phyloP scores from a whole-genome alignment of 2,888 invertebrate species.

The Dioctria linearis region DNA sequence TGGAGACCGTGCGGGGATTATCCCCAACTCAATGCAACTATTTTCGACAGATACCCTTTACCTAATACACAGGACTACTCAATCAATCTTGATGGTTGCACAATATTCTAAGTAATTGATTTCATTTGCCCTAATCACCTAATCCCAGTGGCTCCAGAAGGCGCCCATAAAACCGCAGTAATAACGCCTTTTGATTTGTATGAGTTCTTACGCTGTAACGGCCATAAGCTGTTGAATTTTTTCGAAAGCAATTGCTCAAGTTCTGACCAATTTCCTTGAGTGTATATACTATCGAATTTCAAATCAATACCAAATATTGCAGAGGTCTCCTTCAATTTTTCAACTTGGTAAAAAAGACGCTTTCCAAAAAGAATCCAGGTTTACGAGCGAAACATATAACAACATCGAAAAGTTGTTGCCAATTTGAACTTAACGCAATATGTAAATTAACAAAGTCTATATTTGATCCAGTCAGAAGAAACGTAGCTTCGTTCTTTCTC shows the following conservation, averaged over 20 bases:
- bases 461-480: slow-evolving; percentile 82
- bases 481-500: slow-evolving; percentile 74
- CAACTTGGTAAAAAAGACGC: slow-evolving; percentile 74
- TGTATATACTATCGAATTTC: slow-evolving; percentile 72
- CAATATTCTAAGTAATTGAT: too few relatives aligned
- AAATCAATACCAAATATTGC: slow-evolving; percentile 61
- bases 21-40: too few relatives aligned
- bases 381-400: slow-evolving; percentile 80
- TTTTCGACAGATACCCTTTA: too few relatives aligned
- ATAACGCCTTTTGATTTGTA: too few relatives aligned
- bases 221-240: too few relatives aligned
- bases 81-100: too few relatives aligned
- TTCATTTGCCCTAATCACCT: too few relatives aligned
- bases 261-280: slow-evolving; percentile 76
- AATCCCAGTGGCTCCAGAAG: too few relatives aligned
- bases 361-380: slow-evolving; percentile 79
- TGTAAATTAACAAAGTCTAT: slow-evolving; percentile 79
- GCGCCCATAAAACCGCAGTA: too few relatives aligned
- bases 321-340: slow-evolving; percentile 69
- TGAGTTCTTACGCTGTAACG: too few relatives aligned
- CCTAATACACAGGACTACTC: too few relatives aligned
- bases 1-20: too few relatives aligned
- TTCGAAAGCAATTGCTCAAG: slow-evolving; percentile 71
- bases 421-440: slow-evolving; percentile 77
- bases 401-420: slow-evolving; percentile 78